phyloP scores from a whole-genome alignment of 92 coral and sea anemone genomes.

The Parazoanthus swiftii region DNA sequence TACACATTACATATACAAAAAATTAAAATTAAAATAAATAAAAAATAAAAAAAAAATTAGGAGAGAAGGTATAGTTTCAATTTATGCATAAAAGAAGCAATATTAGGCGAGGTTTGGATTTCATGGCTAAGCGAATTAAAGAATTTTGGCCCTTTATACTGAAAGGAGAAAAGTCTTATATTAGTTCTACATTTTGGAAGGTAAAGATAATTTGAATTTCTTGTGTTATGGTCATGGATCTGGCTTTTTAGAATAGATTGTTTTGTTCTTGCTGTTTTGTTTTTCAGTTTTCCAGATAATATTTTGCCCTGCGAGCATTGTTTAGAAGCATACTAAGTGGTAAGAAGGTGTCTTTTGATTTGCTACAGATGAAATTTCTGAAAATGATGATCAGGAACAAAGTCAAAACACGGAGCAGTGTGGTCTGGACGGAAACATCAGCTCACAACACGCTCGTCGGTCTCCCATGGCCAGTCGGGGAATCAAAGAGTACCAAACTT shows the following conservation, averaged over 20 bases:
- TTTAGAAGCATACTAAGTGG: conserved; percentile 2
- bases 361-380: conserved; percentile 19
- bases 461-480: background rate
- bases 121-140: too few relatives aligned
- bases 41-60: too few relatives aligned
- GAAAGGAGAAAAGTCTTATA: too few relatives aligned
- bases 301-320: background rate
- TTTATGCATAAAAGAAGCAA: too few relatives aligned
- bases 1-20: too few relatives aligned
- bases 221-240: too few relatives aligned
- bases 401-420: background rate
- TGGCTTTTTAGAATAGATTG: background rate
- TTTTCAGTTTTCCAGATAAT: background rate
- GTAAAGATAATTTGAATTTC: too few relatives aligned
- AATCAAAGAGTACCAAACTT: background rate
- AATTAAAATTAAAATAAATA: too few relatives aligned
- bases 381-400: background rate
- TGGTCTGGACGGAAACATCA: background rate
- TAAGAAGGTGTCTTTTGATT: conserved; percentile 23
- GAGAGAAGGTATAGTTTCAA: too few relatives aligned
- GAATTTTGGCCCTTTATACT: too few relatives aligned
- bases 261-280: background rate
- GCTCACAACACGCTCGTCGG: background rate
- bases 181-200: too few relatives aligned
- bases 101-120: too few relatives aligned